Percentiles rank a stretch among this genome's conserved stretches.
phyloP scores from a whole-genome alignment of 2,113 vertebrate species.

The Peromyscus maniculatus region DNA sequence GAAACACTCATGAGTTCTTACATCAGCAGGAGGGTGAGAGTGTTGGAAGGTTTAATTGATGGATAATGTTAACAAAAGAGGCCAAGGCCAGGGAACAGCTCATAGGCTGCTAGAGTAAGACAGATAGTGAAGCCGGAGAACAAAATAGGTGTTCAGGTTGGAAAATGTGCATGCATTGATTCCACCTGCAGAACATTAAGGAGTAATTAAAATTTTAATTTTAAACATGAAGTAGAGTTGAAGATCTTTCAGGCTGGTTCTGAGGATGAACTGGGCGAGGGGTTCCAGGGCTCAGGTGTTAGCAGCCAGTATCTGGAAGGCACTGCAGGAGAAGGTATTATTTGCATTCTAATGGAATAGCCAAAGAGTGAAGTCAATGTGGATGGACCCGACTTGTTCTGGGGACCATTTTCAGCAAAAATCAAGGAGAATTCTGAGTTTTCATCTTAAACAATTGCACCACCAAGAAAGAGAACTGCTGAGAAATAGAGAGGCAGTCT shows the following conservation, averaged over 20 bases:
- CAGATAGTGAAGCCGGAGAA: background rate
- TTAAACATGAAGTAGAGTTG: no score
- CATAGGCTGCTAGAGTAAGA: background rate
- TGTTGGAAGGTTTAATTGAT: background rate
- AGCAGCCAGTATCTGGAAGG: no score
- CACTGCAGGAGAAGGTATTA: no score
- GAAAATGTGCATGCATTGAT: background rate
- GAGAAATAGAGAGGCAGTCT: fast-evolving
- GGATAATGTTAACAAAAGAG: background rate
- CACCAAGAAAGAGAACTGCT: background rate
- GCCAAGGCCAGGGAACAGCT: background rate
- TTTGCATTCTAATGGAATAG: background rate
- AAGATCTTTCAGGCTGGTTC: background rate
- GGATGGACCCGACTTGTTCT: background rate
- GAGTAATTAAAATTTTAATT: background rate
- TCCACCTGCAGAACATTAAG: background rate
- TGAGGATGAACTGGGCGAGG: background rate
- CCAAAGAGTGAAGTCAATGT: background rate
- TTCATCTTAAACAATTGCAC: background rate
- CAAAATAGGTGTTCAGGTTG: background rate
- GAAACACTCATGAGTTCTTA: background rate
- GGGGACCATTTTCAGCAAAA: background rate
- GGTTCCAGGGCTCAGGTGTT: background rate
- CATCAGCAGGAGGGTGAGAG: background rate
- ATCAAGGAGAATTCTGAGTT: background rate